Base-by-base conservation (phyloP, 2,888 invertebrate species). In the Polydrusus tereticollis region DNA sequence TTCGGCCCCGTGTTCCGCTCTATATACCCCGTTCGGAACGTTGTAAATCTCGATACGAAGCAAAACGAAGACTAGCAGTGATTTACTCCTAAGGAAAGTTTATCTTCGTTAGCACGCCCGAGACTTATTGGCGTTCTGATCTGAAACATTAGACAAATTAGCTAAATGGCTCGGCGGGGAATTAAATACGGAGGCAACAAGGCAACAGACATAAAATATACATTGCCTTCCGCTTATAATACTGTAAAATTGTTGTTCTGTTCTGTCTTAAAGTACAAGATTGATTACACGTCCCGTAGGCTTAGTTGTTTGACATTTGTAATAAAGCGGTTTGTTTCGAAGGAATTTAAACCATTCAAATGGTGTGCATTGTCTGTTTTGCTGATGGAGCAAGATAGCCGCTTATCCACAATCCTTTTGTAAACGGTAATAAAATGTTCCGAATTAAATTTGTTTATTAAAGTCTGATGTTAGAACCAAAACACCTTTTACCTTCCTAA, bases 71-170 rank as follows among this genome's bases (percentile, higher is more conserved):
- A 70, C 36, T 62, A 57, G 66, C 63, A 64, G 74, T 74, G 74
- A 74, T 74, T 74, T 74, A 74, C 69, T 74, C 38, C 62, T 26
- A 59, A 59, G 63, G 71, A 72, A 74, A 72, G 36, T 74, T 74
- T 74, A 74, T 74, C 74, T 74, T 74, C 69, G 74, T 74, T 74
- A 74, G 71, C 72, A 68, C 72, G 58, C 74, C 26, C 29, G 69
- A 74, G 69, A 72, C 69, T 74, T 68, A 72, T 74, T 72, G 74
- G 72, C 74, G 64, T 74, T 72, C 74, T 72, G 72, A 74, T 72
- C 74, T 69, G 74, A 72, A 69, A 72, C 74, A 74, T 74, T 74
- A 72, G 72, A 72, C 74, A 72, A 74, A 74, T 74, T 74, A 71
- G 71, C 66, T 66, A 70, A 73, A 73, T 70, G 73, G 70, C 55